Percentiles rank a stretch among this genome's conserved stretches.
phyloP scores from a whole-genome alignment of 2,113 vertebrate species.

The Lasiurus borealis region DNA sequence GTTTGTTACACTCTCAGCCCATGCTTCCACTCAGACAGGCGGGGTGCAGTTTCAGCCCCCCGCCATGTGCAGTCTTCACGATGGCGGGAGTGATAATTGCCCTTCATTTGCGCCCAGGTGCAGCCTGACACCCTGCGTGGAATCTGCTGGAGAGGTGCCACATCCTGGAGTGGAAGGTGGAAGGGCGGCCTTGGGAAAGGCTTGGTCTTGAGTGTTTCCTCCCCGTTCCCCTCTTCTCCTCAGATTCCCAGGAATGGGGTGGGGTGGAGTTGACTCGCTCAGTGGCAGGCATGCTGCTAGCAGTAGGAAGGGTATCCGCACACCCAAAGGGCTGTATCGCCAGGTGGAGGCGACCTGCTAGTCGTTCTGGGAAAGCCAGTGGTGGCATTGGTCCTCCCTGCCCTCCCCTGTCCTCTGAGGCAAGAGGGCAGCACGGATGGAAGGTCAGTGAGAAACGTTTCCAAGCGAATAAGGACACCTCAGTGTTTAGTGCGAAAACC shows the following conservation, averaged over 20 bases:
- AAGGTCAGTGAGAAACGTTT: neutral
- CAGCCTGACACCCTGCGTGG: neutral
- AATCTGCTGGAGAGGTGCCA: neutral
- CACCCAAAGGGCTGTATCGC: rapidly evolving
- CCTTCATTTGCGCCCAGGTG: neutral
- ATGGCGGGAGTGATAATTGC: neutral
- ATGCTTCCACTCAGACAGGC: neutral
- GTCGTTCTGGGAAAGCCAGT: neutral
- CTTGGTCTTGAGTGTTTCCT: neutral
- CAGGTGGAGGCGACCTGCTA: rapidly evolving
- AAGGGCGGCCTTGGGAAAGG: neutral
- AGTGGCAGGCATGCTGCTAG: neutral
- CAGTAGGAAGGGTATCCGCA: neutral
- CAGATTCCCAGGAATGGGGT: neutral
- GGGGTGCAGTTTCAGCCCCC: neutral
- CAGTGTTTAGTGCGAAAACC: neutral
- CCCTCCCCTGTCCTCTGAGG: neutral
- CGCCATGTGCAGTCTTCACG: neutral
- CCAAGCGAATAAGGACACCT: neutral
- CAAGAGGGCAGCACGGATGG: neutral
- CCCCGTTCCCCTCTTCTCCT: neutral
- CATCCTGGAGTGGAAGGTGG: neutral
- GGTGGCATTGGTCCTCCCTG: neutral
- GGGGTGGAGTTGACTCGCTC: neutral
- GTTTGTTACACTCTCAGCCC: neutral